Base-by-base conservation (phyloP, 2,797 vertebrate genomes). In the Centroberyx gerrardi region DNA sequence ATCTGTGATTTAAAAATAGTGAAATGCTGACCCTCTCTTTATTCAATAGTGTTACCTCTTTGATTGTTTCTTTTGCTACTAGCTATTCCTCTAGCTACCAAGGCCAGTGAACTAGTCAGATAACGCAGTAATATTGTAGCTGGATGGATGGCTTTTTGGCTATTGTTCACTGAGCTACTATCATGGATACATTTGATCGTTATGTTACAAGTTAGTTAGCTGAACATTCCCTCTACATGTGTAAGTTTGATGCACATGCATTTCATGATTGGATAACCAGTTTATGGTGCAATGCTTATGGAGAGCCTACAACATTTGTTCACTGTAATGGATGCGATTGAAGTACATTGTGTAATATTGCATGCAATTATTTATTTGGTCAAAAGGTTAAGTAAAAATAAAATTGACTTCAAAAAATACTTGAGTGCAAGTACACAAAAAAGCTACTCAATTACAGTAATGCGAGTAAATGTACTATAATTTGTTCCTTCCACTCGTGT, bases 151-250 rank as follows among this genome's bases (percentile, higher is more conserved):
- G 46, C 52, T 82, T 33, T 78, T 75, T 62, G 49, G 67, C 52
- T 82, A 74, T 83, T 79, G 71, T 38, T 38, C 36, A 38, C 68
- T 46, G 59, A 82, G 67, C 54, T 46, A 62, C 74, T 80, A 65
- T 71, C 62, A 81, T 74, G 60, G 59, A 56, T 75, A 73, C 33
- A 68, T 84, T 38, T 69, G 38, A 86, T 60, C 58, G 52, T 82
- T 85, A 51, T 76, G 73, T 74, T 81, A 58, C 59, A 73, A 54
- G 68, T 75, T 80, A 78, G 81, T 87, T 80, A 66, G 78, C 54
- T 63, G n/a, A 62, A 38, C 22, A 13, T 29, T 6, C 73, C 28
- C 42, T 59, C 64, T 64, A 68, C 51, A 58, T 80, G 62, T 56
- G 49, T 29, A 62, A 61, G 49, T 74, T 68, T 76, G 61, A 83